Evolutionary conservation across 1,140 invertebrate genomes (phyloP).

Genomic region (Psilanteris sp.): DNA sequence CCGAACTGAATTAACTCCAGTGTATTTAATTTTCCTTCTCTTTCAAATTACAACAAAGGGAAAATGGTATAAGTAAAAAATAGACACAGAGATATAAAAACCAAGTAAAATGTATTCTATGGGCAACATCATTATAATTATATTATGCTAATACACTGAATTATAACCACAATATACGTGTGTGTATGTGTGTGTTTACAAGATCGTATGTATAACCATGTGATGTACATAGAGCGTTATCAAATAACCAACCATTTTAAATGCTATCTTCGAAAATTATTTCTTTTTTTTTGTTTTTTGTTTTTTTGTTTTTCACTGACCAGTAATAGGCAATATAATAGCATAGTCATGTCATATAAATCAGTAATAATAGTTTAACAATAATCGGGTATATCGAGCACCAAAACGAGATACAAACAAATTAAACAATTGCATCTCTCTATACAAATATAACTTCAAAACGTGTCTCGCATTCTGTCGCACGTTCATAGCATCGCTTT

Average conservation of each 20-base stretch:
- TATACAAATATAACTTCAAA: conserved; percentile 65
- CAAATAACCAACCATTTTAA: conserved; percentile 75
- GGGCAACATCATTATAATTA: conserved; percentile 79
- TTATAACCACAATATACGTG: conserved; percentile 77
- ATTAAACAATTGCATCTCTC: conserved; percentile 67
- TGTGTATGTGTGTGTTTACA: conserved; percentile 66
- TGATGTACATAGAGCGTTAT: conserved; percentile 76
- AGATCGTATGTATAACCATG: conserved; percentile 66
- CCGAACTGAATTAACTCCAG: neutral
- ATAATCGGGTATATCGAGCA: conserved; percentile 75
- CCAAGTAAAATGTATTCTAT: conserved; percentile 81
- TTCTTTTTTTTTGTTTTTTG: too few species aligned
- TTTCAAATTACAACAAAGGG: neutral
- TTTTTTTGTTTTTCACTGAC: too few species aligned
- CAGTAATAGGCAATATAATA: conserved; percentile 74
- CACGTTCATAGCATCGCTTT: neutral
- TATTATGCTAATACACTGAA: conserved; percentile 80
- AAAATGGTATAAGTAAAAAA: conserved; percentile 66
- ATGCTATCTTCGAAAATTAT: conserved; percentile 72
- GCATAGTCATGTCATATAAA: conserved; percentile 73
- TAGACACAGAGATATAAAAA: conserved; percentile 77
- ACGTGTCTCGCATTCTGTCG: conserved; percentile 43
- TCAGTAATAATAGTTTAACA: conserved; percentile 74
- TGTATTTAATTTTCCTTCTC: neutral
- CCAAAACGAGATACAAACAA: conserved; percentile 73